Conservation (phyloP, 1,140 invertebrate species). For the Apocrypta bakeri region DNA sequence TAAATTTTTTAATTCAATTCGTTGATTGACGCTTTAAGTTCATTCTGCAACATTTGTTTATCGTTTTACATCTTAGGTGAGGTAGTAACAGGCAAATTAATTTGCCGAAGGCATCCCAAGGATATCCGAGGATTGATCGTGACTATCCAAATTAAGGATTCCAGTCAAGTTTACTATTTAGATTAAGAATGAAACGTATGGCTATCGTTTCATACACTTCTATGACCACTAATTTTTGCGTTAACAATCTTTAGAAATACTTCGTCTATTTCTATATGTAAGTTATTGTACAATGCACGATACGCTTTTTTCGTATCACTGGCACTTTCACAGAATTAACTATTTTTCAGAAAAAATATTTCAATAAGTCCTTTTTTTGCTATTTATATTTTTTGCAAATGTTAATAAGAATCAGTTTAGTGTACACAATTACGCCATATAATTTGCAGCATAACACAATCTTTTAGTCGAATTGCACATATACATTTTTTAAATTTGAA, state of each 20-base stretch:
- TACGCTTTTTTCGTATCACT: constrained; percentile 25
- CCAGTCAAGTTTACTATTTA: constrained; percentile 67
- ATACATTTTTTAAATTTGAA: not conserved
- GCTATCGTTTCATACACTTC: not conserved
- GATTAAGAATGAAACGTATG: constrained; percentile 59
- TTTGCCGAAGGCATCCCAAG: constrained; percentile 77
- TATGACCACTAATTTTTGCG: constrained; percentile 32
- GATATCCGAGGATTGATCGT: constrained; percentile 78
- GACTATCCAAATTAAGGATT: constrained; percentile 72
- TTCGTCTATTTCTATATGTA: constrained; percentile 5
- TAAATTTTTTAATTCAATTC: too few relatives aligned
- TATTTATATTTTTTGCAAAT: constrained; percentile 29
- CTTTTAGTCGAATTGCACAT: constrained; percentile 9
- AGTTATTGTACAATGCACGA: constrained; percentile 19
- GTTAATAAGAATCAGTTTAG: not conserved
- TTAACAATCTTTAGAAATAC: not conserved
- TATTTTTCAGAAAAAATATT: constrained; percentile 25
- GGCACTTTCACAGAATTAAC: constrained; percentile 1
- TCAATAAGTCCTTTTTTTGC: constrained; percentile 35
- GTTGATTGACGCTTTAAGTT: not conserved
- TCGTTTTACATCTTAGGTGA: constrained; percentile 72
- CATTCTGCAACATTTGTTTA: not conserved
- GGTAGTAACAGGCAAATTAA: constrained; percentile 78
- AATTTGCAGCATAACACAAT: constrained; percentile 35
- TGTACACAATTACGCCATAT: constrained; percentile 28